These are phyloP conservation scores for Coccyzus lansbergi DNA, from an alignment of 2,797 vertebrate species.

Conservation along the genomic window DNA sequence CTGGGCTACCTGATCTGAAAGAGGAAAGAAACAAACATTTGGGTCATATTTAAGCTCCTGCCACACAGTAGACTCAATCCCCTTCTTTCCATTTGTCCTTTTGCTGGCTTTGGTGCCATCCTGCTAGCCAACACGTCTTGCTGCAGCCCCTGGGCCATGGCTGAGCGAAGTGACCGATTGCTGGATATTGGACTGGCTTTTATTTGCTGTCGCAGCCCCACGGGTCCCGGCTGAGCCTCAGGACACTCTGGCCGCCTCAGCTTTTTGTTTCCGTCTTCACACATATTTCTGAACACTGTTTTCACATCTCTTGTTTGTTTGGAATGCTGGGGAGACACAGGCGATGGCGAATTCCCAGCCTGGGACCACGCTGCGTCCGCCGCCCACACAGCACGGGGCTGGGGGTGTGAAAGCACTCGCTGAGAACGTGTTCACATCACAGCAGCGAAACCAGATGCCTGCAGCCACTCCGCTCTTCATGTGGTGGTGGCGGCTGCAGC, in stretches of 20 bases:
- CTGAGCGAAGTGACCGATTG: neutral
- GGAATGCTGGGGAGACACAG: accelerated
- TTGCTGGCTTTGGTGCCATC: neutral
- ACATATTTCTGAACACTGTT: neutral
- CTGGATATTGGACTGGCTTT: accelerated
- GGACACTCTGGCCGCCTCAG: neutral
- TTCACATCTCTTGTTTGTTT: conserved; percentile 31
- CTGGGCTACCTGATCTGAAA: accelerated
- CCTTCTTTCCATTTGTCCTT: neutral
- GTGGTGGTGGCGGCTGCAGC: accelerated
- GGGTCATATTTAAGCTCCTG: neutral
- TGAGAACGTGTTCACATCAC: accelerated
- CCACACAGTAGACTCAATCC: accelerated
- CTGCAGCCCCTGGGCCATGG: neutral
- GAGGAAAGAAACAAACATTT: neutral
- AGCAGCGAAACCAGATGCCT: neutral
- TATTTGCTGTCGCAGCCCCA: accelerated
- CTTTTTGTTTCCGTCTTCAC: conserved; percentile 5
- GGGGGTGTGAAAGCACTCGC: neutral
- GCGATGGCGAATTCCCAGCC: neutral
- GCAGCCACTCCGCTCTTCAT: neutral
- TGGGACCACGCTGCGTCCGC: accelerated
- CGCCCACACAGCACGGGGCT: accelerated
- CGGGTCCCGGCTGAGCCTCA: accelerated
- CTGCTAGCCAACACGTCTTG: accelerated